phyloP scores from a whole-genome alignment of 30 jellyfish, hydroid and myxozoan genomes.

The Mastigias papua region DNA sequence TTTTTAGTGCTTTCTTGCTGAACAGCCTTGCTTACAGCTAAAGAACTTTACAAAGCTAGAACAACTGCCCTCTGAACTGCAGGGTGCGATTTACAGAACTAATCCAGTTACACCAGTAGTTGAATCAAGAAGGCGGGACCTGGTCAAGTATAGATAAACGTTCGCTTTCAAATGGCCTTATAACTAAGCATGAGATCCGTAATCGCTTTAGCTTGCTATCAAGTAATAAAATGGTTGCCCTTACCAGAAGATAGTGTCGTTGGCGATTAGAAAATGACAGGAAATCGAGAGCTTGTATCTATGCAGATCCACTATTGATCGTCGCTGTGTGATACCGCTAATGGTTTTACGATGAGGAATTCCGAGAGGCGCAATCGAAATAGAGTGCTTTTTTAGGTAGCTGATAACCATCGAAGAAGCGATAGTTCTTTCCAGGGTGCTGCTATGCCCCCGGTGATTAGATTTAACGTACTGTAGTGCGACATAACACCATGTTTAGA shows the following conservation, averaged over 20 bases:
- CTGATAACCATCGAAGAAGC: not conserved
- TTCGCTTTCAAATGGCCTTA: constrained; percentile 62
- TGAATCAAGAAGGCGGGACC: constrained; percentile 79
- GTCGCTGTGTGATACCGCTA: constrained; percentile 41
- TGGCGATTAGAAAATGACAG: constrained; percentile 54
- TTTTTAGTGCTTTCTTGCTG: constrained; percentile 30
- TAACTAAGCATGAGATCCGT: constrained; percentile 55
- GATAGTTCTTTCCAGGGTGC: not conserved
- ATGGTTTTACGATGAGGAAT: constrained; percentile 47
- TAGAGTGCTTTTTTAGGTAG: constrained; percentile 1
- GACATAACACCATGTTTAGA: not conserved
- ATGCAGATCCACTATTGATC: constrained; percentile 34
- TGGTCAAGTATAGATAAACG: constrained; percentile 75
- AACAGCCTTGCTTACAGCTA: constrained; percentile 16
- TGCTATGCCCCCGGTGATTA: constrained; percentile 7
- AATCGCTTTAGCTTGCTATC: constrained; percentile 69
- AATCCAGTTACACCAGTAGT: constrained; percentile 71
- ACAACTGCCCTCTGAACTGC: constrained; percentile 68
- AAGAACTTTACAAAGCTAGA: constrained; percentile 25
- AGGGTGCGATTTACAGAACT: constrained; percentile 60
- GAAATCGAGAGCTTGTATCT: constrained; percentile 56
- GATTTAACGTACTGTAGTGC: not conserved
- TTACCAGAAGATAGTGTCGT: constrained; percentile 40
- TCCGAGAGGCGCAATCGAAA: constrained; percentile 12
- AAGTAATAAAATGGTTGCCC: constrained; percentile 54